These are phyloP conservation scores for Aegotheles bennettii DNA, from an alignment of 2,113 vertebrate species.

Conservation along the genomic window DNA sequence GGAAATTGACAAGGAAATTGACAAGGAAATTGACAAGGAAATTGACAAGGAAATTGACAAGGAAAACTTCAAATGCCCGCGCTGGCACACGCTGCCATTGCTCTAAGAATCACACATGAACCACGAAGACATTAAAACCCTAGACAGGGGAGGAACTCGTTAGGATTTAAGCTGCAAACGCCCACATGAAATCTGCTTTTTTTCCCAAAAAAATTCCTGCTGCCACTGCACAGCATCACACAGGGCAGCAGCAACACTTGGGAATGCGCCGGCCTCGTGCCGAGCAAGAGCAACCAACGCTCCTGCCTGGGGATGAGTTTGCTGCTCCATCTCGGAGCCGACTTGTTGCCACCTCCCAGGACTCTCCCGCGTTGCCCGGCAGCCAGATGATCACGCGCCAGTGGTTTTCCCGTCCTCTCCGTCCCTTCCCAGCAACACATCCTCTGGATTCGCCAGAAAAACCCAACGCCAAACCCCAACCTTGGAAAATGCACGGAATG, in stretches of 20 bases:
- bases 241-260: fast-evolving
- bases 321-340: not conserved
- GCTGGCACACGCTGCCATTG: fast-evolving
- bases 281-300: not conserved
- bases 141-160: fast-evolving
- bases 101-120: not conserved
- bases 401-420: not conserved
- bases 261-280: not conserved
- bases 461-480: not conserved
- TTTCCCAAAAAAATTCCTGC: not conserved
- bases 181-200: not conserved
- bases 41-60: not conserved
- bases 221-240: fast-evolving
- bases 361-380: slow-evolving; percentile 2
- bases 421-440: not conserved
- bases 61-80: not conserved
- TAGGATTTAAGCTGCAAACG: fast-evolving
- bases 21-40: not conserved
- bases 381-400: not conserved
- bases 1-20: not conserved
- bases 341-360: not conserved
- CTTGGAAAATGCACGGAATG: fast-evolving
- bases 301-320: not conserved
- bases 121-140: fast-evolving
- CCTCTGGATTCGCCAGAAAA: not conserved